Percentiles rank a stretch among this genome's conserved stretches.
Conservation (phyloP, 1,140 invertebrate species). For the Drosophila funebris region DNA sequence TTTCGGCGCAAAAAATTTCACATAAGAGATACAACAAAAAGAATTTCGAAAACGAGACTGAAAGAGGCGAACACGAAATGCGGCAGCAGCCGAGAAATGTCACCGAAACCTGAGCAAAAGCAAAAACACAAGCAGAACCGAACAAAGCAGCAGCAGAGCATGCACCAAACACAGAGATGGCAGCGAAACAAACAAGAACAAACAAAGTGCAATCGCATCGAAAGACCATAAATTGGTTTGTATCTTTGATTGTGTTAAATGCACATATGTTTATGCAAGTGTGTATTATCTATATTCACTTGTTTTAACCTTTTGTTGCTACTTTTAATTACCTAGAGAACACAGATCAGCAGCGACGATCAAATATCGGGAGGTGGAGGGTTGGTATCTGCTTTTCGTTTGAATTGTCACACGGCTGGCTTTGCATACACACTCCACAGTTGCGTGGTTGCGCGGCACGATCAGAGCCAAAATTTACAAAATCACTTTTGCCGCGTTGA, state of each 20-base stretch:
- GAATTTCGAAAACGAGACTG: slow-evolving; percentile 41
- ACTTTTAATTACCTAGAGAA: slow-evolving; percentile 44
- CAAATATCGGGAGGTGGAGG: neutral
- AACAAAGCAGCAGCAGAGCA: neutral
- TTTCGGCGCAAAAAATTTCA: slow-evolving; percentile 35
- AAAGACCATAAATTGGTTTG: slow-evolving; percentile 31
- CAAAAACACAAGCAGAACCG: neutral
- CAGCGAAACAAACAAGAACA: slow-evolving; percentile 23
- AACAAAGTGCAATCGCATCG: slow-evolving; percentile 28
- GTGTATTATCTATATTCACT: neutral
- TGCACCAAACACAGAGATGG: slow-evolving; percentile 2
- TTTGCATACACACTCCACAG: slow-evolving; percentile 6
- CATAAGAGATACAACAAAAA: slow-evolving; percentile 36
- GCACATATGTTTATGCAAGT: neutral
- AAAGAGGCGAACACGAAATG: slow-evolving; percentile 30
- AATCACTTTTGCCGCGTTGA: neutral
- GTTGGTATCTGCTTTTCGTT: neutral
- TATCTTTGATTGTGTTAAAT: slow-evolving; percentile 34
- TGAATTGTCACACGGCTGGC: neutral
- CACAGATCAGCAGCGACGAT: slow-evolving; percentile 22
- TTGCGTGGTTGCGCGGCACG: slow-evolving; percentile 12
- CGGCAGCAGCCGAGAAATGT: slow-evolving; percentile 36
- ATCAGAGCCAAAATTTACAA: slow-evolving; percentile 15
- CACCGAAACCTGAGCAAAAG: slow-evolving; percentile 41
- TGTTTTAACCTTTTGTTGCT: slow-evolving; percentile 1